These are phyloP conservation scores for Mesembrinibis cayennensis DNA, from an alignment of 2,113 vertebrate genomes.

Conservation along the genomic window DNA sequence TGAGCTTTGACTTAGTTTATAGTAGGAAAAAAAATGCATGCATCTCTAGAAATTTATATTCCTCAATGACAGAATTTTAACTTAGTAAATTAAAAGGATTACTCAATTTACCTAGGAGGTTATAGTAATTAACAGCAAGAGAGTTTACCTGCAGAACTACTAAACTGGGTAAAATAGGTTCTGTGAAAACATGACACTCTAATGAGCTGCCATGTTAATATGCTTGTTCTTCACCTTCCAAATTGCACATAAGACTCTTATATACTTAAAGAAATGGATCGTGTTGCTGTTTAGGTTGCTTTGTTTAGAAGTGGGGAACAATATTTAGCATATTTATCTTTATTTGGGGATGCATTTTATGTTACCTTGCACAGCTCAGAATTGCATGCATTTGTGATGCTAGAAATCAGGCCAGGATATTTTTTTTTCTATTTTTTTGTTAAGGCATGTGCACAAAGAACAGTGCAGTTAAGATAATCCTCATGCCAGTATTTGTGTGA, in stretches of 20 bases:
- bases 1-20: constrained; percentile 36
- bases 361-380: background rate
- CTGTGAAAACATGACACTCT: background rate
- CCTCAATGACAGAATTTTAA: constrained; percentile 42
- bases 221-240: background rate
- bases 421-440: background rate
- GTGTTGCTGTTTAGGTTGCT: background rate
- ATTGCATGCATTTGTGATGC: background rate
- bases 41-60: background rate
- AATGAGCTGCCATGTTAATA: background rate
- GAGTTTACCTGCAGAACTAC: background rate
- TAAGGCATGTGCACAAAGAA: background rate
- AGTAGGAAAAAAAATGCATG: background rate
- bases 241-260: background rate
- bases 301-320: background rate
- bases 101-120: constrained; percentile 52
- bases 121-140: constrained; percentile 47
- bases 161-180: background rate
- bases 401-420: background rate
- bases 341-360: background rate
- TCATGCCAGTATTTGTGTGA: background rate
- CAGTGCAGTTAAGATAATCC: background rate
- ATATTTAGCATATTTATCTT: background rate
- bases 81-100: constrained; percentile 61
- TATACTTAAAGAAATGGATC: background rate